phyloP scores from a whole-genome alignment of 2,888 invertebrate genomes.

The Allygus modestus region DNA sequence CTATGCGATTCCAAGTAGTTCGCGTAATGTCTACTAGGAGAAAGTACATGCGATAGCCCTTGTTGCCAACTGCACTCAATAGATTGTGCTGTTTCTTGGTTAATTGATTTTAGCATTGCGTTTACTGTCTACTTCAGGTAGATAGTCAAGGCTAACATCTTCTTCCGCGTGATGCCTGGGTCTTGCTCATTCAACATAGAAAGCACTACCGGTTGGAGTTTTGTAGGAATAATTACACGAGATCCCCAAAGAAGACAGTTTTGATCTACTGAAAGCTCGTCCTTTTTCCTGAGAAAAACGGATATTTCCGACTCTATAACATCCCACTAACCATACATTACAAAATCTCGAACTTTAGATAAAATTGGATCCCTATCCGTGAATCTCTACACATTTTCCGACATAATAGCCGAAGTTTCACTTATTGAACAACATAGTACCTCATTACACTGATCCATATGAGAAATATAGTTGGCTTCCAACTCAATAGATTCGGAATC shows the following conservation, averaged over 20 bases:
- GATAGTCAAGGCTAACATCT: too few relatives aligned
- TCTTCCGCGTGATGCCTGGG: too few relatives aligned
- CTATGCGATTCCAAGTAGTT: too few relatives aligned
- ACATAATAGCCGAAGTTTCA: neutral
- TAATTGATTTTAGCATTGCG: too few relatives aligned
- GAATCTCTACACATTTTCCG: neutral
- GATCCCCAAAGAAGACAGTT: neutral
- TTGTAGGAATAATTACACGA: neutral
- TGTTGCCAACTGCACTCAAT: too few relatives aligned
- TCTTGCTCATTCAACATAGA: neutral
- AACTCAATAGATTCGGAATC: neutral
- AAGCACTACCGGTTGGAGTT: neutral
- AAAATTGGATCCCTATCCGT: neutral
- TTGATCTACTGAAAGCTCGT: neutral
- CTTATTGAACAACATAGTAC: neutral
- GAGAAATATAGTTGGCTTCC: neutral
- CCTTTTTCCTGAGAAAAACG: neutral
- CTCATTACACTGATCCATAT: neutral
- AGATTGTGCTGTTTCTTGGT: too few relatives aligned
- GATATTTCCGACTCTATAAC: neutral
- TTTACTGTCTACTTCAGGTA: too few relatives aligned
- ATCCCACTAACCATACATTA: neutral
- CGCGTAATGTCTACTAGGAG: too few relatives aligned
- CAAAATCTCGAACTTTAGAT: neutral
- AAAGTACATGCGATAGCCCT: too few relatives aligned